phyloP scores from a whole-genome alignment of 1,140 invertebrate species.

The Formica selysi region DNA sequence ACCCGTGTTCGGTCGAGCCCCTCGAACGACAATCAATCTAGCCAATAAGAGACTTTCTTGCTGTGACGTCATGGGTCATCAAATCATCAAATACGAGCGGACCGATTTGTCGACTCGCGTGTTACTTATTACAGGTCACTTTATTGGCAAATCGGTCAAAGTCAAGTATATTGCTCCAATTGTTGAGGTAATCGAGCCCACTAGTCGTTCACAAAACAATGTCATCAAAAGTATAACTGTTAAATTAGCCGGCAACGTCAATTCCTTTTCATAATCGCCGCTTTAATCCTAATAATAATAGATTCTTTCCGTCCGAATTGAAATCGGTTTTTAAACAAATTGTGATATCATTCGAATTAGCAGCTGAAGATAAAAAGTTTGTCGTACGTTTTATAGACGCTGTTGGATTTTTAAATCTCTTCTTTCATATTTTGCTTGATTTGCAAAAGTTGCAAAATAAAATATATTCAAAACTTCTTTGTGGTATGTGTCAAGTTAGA shows the following conservation, averaged over 20 bases:
- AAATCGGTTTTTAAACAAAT: constrained; percentile 3
- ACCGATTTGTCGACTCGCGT: constrained; percentile 35
- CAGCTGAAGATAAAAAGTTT: neutral
- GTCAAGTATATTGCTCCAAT: constrained; percentile 46
- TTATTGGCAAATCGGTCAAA: constrained; percentile 60
- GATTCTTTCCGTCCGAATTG: neutral
- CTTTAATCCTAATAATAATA: neutral
- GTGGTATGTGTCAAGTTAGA: neutral
- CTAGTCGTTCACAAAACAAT: constrained; percentile 1
- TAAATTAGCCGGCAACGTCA: constrained; percentile 37
- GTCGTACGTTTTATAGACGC: neutral
- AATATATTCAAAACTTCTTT: neutral
- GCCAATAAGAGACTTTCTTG: constrained; percentile 68
- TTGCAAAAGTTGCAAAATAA: neutral
- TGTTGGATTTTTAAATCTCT: no score
- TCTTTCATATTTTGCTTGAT: neutral
- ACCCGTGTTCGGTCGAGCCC: constrained; percentile 68
- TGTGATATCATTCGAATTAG: neutral
- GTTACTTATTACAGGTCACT: constrained; percentile 41
- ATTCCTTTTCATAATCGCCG: neutral
- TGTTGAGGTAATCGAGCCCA: constrained; percentile 43
- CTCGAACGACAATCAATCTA: constrained; percentile 61
- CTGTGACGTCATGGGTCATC: constrained; percentile 35
- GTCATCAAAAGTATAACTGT: constrained; percentile 29
- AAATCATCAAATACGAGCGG: constrained; percentile 34